phyloP scores from a whole-genome alignment of 2,797 vertebrate genomes.

The Sebastes miniatus region DNA sequence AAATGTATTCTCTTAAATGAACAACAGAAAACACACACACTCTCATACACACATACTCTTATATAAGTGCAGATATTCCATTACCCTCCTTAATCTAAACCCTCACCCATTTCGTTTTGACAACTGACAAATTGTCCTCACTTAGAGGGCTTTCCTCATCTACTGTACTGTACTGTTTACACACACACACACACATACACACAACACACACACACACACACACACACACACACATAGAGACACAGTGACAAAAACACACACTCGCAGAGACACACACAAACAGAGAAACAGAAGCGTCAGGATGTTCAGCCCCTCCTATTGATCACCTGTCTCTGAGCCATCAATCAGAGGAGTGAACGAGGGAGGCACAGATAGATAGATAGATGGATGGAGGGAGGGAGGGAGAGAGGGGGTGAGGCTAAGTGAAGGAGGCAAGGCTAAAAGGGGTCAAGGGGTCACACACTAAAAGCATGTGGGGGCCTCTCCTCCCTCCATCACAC shows the following conservation, averaged over 20 bases:
- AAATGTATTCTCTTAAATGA: background rate
- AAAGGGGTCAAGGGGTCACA: slow-evolving; percentile 73
- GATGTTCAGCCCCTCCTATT: slow-evolving; percentile 63
- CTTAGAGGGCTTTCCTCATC: slow-evolving; percentile 54
- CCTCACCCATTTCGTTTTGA: slow-evolving; percentile 53
- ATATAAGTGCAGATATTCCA: slow-evolving; percentile 51
- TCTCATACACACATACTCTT: background rate
- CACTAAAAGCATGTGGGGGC: slow-evolving; percentile 72
- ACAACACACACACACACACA: slow-evolving; percentile 7
- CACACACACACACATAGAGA: slow-evolving; percentile 28
- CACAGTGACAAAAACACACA: slow-evolving; percentile 1
- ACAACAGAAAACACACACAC: background rate
- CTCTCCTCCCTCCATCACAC: slow-evolving; percentile 38
- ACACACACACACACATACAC: slow-evolving; percentile 16
- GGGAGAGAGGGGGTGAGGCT: slow-evolving; percentile 11
- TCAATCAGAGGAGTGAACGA: slow-evolving; percentile 60
- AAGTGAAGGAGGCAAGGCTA: slow-evolving; percentile 68
- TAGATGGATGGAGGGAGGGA: background rate
- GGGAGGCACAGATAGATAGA: slow-evolving; percentile 24
- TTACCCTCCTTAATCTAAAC: slow-evolving; percentile 63
- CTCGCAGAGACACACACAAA: slow-evolving; percentile 1
- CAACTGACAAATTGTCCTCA: slow-evolving; percentile 67
- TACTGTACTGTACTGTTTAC: slow-evolving; percentile 42
- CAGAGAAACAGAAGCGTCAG: slow-evolving; percentile 60
- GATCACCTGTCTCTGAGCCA: slow-evolving; percentile 71